Evolutionary conservation across 1,140 invertebrate species (phyloP).

Genomic region (Habropoda laboriosa): DNA sequence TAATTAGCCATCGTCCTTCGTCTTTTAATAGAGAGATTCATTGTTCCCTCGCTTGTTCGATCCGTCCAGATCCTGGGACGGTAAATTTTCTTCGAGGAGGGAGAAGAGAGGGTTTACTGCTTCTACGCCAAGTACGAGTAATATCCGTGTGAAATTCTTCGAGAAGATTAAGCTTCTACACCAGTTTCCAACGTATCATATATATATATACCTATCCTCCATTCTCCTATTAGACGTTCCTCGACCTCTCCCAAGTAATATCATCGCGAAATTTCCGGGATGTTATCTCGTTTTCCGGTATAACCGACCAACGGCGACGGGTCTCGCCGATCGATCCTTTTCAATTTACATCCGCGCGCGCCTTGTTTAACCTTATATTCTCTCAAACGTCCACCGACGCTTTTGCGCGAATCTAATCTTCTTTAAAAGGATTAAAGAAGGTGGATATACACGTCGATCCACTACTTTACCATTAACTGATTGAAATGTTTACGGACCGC

Average conservation of each 20-base stretch:
- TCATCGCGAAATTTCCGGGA: background rate
- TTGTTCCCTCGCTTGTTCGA: background rate
- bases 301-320: too few relatives aligned
- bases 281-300: background rate
- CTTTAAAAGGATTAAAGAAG: background rate
- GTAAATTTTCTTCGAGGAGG: slow-evolving; percentile 22
- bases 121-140: slow-evolving; percentile 2
- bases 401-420: background rate
- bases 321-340: background rate
- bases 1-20: slow-evolving; percentile 25
- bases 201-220: too few relatives aligned
- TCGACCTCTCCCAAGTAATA: background rate
- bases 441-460: background rate
- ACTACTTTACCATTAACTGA: background rate
- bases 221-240: too few relatives aligned
- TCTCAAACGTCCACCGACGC: background rate
- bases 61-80: background rate
- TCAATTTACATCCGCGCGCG: background rate
- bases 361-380: slow-evolving; percentile 3
- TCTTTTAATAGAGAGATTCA: slow-evolving; percentile 29
- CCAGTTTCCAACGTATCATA: too few relatives aligned
- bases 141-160: slow-evolving; percentile 31
- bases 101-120: slow-evolving; percentile 25
- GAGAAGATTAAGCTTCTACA: slow-evolving; percentile 5
- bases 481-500: background rate